Percentiles rank a stretch among this genome's conserved stretches.
Conservation (phyloP, 2,888 invertebrate genomes). For the Rotaria macrura region DNA sequence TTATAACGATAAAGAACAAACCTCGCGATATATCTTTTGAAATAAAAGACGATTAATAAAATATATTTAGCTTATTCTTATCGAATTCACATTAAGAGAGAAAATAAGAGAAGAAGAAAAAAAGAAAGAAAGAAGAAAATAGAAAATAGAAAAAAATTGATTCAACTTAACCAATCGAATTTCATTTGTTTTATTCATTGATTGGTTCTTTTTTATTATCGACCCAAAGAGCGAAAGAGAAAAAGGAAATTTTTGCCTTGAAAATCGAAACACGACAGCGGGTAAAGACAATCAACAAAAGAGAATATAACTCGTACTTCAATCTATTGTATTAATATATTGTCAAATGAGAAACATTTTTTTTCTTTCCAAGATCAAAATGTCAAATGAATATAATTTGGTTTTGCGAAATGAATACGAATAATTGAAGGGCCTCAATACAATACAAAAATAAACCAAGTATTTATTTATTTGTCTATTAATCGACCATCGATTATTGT, state of each 20-base stretch:
- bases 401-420: not conserved
- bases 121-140: not conserved
- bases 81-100: not conserved
- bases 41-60: not conserved
- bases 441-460: not conserved
- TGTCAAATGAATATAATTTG: not conserved
- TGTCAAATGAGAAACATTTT: not conserved
- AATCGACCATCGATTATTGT: not conserved
- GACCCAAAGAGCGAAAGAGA: not conserved
- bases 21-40: not conserved
- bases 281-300: slow-evolving; percentile 1
- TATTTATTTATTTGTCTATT: not conserved
- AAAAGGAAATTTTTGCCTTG: not conserved
- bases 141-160: not conserved
- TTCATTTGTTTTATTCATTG: not conserved
- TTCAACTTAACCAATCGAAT: not conserved
- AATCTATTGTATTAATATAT: slow-evolving; percentile 10
- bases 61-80: not conserved
- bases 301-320: not conserved
- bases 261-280: not conserved
- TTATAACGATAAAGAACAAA: not conserved
- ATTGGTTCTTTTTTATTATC: not conserved
- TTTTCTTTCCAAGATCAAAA: not conserved
- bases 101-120: not conserved
- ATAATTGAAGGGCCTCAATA: not conserved